phyloP scores from a whole-genome alignment of 30 jellyfish, hydroid and myxozoan genomes.

The Chrysaora quinquecirrha region DNA sequence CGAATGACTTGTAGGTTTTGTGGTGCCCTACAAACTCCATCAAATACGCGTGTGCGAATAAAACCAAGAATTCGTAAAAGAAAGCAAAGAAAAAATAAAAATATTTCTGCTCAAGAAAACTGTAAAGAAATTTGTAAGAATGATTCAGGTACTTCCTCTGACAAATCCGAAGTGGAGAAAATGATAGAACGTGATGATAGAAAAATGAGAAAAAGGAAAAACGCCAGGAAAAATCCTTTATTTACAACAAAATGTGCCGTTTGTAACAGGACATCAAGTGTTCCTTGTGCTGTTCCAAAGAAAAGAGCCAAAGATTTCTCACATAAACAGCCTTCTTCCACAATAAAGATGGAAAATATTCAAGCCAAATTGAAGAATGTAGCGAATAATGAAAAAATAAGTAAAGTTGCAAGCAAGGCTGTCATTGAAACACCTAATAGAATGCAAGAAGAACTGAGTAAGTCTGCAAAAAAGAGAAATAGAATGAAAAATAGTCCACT shows the following conservation, averaged over 20 bases:
- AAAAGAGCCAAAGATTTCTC: too few species aligned
- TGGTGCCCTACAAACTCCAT: conserved; percentile 32
- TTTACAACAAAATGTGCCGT: conserved; percentile 6
- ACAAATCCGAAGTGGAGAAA: too few species aligned
- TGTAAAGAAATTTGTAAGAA: neutral
- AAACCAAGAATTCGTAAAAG: conserved; percentile 33
- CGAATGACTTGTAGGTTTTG: conserved; percentile 21
- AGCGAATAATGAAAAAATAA: neutral
- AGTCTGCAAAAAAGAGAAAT: conserved; percentile 20
- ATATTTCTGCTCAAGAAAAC: neutral
- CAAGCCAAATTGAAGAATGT: neutral
- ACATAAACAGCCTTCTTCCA: too few species aligned
- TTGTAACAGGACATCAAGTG: conserved; percentile 1
- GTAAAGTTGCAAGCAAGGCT: neutral
- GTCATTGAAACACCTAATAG: conserved; percentile 29
- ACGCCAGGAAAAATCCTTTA: conserved; percentile 31
- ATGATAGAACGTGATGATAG: too few species aligned
- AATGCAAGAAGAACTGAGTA: too few species aligned
- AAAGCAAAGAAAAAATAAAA: neutral
- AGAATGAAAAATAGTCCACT: conserved; percentile 37
- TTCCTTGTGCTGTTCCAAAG: conserved; percentile 9
- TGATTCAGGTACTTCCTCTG: neutral
- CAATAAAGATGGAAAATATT: neutral
- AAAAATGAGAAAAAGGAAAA: neutral
- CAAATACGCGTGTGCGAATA: conserved; percentile 9